A percentile compares a stretch with the other conserved stretches of the same genome.
These are phyloP conservation scores for Sphaerophoria rueppellii DNA, from an alignment of 2,888 invertebrate species.

Conservation along the genomic window DNA sequence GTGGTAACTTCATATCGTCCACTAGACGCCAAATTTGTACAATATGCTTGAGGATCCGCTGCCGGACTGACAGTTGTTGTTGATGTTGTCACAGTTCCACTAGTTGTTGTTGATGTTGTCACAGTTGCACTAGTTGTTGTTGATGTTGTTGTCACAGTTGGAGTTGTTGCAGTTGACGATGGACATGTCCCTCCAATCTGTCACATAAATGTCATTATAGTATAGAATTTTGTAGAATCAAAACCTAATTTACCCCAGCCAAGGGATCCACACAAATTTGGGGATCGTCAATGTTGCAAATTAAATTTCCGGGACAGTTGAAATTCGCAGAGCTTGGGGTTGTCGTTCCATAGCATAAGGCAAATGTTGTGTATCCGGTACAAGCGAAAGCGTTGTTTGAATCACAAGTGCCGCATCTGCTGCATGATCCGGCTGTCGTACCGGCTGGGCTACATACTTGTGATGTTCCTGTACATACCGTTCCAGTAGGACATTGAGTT, in stretches of 20 bases:
- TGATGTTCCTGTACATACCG: conserved; percentile 19
- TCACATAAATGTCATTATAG: neutral
- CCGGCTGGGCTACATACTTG: conserved; percentile 19
- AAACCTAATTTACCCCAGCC: conserved; percentile 33
- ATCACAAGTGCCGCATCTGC: conserved; percentile 23
- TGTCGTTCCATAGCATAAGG: conserved; percentile 31
- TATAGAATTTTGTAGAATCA: neutral
- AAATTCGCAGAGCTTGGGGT: neutral
- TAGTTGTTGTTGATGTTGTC: neutral
- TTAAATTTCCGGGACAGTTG: conserved; percentile 14
- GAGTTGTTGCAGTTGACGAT: neutral
- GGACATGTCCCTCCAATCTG: conserved; percentile 56
- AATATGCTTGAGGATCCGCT: conserved; percentile 10
- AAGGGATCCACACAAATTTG: conserved; percentile 34
- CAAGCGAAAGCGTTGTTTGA: conserved; percentile 29
- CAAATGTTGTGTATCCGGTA: conserved; percentile 23
- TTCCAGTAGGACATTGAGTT: conserved; percentile 41
- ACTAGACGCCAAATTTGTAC: neutral
- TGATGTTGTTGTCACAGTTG: neutral
- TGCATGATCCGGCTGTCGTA: conserved; percentile 21
- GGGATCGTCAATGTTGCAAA: conserved; percentile 40
- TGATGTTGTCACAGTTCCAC: neutral
- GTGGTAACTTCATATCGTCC: conserved; percentile 39
- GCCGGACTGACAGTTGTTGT: conserved; percentile 18
- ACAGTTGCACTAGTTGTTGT: neutral